Percentiles rank a stretch among this genome's conserved stretches.
phyloP scores from a whole-genome alignment of 2,113 vertebrate species.

The Chloroceryle aenea region DNA sequence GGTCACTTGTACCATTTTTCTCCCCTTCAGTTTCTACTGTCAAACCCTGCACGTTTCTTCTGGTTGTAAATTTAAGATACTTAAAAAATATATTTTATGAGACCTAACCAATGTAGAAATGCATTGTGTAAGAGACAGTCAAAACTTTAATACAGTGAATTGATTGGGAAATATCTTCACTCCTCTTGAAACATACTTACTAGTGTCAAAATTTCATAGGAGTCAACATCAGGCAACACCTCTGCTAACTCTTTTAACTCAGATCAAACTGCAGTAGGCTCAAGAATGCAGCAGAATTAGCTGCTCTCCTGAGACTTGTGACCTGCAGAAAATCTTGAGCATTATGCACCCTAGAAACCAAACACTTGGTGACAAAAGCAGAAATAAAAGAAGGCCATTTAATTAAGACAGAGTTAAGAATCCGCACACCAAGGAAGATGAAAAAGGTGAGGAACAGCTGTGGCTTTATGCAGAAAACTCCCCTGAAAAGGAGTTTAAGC shows the following conservation, averaged over 20 bases:
- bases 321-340: background rate
- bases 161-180: background rate
- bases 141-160: background rate
- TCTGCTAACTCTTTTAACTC: background rate
- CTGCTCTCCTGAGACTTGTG: background rate
- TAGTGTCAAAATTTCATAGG: background rate
- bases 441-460: background rate
- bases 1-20: background rate
- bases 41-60: background rate
- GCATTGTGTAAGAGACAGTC: background rate
- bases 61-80: background rate
- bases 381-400: background rate
- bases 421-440: background rate
- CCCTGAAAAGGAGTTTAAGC: background rate
- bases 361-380: background rate
- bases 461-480: background rate
- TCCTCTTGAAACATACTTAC: background rate
- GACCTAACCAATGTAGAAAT: background rate
- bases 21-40: background rate
- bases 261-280: background rate
- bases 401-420: background rate
- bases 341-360: background rate
- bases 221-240: background rate
- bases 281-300: background rate
- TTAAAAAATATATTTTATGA: background rate